Evolutionary conservation across 2,113 vertebrate genomes (phyloP), one percentile per base, ranked within the genome.

Genomic region (Ranitomeya variabilis): DNA sequence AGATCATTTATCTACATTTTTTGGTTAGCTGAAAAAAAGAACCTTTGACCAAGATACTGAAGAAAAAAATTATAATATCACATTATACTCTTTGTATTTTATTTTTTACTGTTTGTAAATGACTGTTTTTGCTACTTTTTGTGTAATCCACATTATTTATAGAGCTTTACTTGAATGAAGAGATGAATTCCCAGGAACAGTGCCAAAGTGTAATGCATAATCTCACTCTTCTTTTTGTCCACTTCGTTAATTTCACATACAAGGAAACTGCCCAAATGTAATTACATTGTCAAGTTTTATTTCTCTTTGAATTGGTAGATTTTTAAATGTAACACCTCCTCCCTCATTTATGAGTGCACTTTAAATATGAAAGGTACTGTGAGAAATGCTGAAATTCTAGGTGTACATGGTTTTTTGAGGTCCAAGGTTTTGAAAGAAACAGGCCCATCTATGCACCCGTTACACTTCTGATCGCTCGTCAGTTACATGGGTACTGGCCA

Each of bases 381-480:
- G 37, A 76, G 15, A 51, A 37, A 51, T 74, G 37, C 14, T 74
- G 71, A 21, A 76, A 52, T 76, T 45, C 18, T 21, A 76, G 31
- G 73, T 76, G 73, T 76, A 76, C 73, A 52, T 76, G 73, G 45
- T 18, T 76, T 31, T 76, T 76, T 52, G 7, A 76, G 73, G 73
- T 52, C 73, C 37, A 52, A 21, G 45, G 37, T 76, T 76, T 76
- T 51, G 73, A 52, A 52, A 76, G 73, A 76, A 51, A 52, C 45
- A 52, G 73, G 73, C 73, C 73, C 73, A 52, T 76, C 73, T 76
- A 76, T 76, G 73, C 73, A 76, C 73, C 73, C 37, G 45, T 76
- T 76, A 76, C 73, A 76, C 73, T 76, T 74, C 15, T n/a, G 76
- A 31, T 81, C 57, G 62, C 57, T 31, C 0, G 13, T 52, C 4